These are phyloP conservation scores for Coelopa pilipes DNA, from an alignment of 2,888 invertebrate genomes.

Conservation along the genomic window DNA sequence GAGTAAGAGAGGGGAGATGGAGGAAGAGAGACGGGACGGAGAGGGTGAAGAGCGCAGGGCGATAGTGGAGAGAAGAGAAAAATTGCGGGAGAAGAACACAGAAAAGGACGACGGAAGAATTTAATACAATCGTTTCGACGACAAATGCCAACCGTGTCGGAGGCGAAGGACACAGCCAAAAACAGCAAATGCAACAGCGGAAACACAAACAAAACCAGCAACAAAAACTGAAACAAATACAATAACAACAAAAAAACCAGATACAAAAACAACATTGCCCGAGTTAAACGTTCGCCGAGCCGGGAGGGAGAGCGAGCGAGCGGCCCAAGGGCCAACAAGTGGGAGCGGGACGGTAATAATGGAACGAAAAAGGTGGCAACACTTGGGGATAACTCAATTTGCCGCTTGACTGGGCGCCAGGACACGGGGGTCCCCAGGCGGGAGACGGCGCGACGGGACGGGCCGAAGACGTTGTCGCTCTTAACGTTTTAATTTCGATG, in stretches of 20 bases:
- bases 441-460: too few species aligned
- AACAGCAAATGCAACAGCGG: background rate
- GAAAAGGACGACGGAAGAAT: too few species aligned
- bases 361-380: conserved; percentile 12
- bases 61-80: too few species aligned
- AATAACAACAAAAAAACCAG: background rate
- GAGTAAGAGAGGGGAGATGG: too few species aligned
- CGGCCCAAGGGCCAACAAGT: conserved; percentile 37
- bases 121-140: too few species aligned
- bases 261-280: background rate
- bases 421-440: too few species aligned
- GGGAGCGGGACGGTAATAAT: background rate
- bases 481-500: too few species aligned
- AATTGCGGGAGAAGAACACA: too few species aligned
- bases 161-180: background rate
- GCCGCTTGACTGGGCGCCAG: conserved; percentile 3
- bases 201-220: background rate
- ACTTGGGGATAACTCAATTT: conserved; percentile 26
- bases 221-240: background rate
- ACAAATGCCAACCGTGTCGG: too few species aligned
- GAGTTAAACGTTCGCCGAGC: conserved; percentile 5
- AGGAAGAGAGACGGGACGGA: too few species aligned
- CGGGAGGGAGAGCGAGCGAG: background rate
- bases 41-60: too few species aligned
- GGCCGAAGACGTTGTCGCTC: too few species aligned